Percentiles rank a stretch among this genome's conserved stretches.
These are phyloP conservation scores for Alca torda DNA, from an alignment of 2,797 vertebrate species.

Conservation along the genomic window DNA sequence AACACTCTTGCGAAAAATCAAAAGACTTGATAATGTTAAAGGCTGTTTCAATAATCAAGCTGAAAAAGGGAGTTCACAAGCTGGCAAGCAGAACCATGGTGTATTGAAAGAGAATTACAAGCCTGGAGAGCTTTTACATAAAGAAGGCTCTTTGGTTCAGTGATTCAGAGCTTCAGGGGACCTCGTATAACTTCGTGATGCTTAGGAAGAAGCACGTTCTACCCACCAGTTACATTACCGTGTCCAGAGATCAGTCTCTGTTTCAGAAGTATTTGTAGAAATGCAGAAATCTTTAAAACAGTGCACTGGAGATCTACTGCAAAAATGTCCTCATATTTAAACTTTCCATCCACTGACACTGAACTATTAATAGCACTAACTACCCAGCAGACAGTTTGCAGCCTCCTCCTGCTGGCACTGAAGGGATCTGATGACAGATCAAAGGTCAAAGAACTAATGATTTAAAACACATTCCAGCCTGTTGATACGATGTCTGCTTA, in stretches of 20 bases:
- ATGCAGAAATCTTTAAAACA: neutral
- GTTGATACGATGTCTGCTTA: slow-evolving; percentile 49
- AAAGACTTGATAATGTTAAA: neutral
- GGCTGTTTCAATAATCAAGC: neutral
- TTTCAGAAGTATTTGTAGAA: neutral
- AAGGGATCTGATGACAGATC: slow-evolving; percentile 44
- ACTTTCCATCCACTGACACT: neutral
- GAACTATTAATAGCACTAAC: slow-evolving; percentile 15
- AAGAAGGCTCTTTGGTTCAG: neutral
- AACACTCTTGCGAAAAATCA: neutral
- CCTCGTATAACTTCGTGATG: neutral
- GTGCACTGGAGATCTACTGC: neutral
- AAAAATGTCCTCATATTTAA: neutral
- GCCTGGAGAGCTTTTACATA: neutral
- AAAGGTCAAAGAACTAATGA: slow-evolving; percentile 66
- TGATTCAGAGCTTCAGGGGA: neutral
- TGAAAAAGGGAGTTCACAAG: neutral
- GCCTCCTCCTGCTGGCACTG: neutral
- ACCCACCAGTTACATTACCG: neutral
- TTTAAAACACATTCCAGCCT: slow-evolving; percentile 56
- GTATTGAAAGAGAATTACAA: neutral
- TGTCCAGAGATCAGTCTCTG: neutral
- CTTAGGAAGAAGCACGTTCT: neutral
- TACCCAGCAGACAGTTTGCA: neutral
- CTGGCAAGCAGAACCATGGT: neutral